These are phyloP conservation scores for Mellivora capensis DNA, from an alignment of 2,113 vertebrate genomes.

Conservation along the genomic window DNA sequence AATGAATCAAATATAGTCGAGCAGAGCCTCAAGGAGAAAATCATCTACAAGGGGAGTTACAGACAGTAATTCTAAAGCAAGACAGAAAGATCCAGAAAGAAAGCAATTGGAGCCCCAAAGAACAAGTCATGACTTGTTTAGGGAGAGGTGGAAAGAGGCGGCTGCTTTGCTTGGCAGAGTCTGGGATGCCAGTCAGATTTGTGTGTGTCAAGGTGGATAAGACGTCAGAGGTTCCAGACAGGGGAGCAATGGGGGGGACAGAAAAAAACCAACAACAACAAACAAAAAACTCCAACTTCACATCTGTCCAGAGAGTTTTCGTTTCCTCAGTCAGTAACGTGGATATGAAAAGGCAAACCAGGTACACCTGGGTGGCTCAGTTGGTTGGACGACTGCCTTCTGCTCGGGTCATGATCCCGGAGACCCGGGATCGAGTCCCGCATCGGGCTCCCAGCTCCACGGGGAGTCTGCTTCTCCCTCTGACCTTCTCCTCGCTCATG, in stretches of 20 bases:
- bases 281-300: background rate
- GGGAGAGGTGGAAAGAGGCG: too few relatives aligned
- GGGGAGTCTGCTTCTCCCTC: too few relatives aligned
- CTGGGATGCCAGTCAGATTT: background rate
- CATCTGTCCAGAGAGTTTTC: background rate
- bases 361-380: too few relatives aligned
- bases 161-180: fast-evolving
- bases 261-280: background rate
- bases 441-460: too few relatives aligned
- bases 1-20: background rate
- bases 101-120: background rate
- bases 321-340: background rate
- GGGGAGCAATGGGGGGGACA: background rate
- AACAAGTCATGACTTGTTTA: background rate
- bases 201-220: background rate
- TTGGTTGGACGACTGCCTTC: too few relatives aligned
- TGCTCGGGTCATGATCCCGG: too few relatives aligned
- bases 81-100: background rate
- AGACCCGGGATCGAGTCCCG: too few relatives aligned
- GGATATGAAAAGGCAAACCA: background rate
- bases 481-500: too few relatives aligned
- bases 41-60: background rate
- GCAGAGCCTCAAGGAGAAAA: background rate
- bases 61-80: background rate
- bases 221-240: background rate